Evolutionary conservation across 2,113 vertebrate species (phyloP), one percentile per base, ranked within the genome.

Genomic region (Corythoichthys intestinalis): DNA sequence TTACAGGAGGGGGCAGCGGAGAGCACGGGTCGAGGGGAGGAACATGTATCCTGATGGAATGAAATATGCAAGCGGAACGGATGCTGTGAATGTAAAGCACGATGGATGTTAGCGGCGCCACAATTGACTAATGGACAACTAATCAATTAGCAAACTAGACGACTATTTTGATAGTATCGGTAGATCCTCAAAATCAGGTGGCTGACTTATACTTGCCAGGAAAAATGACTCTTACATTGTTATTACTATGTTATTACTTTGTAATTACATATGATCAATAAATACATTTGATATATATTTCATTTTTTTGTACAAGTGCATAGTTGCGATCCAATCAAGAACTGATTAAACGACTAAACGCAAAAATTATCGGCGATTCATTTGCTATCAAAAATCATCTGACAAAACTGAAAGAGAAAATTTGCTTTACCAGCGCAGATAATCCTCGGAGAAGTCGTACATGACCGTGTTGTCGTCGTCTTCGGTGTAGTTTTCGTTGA

Each of bases 391-490:
- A 44, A 44, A 44, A 44, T 44, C 6, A 4, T 44, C 41, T 44
- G 6, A 70, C 57, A 60, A n/a, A 67, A 41, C 38, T 13, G n/a
- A 4, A 34, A 59, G 41, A 58, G 4, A 20, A 13, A 46, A 5
- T 14, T 2, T 28, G 56, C 10, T 93, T 94, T 83, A 99, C 97
- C 97, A 99, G 62, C 93, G 89, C 71, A 99, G 92, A 86, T 98
- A 98, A 69, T 98, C 93, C 0, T 89, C 92, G 0, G 94, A 94
- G 83, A 97, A 98, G 78, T 95, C 92, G 56, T 91, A 93, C 5
- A 94, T 92, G 86, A 96, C 89, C 78, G 95, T 98, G 89, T 99
- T 99, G 90, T 99, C 97, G 2, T 99, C 97, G 0, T 97, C 96
- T 67, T 96, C 95, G 66, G 92, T 94, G 0, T 96, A 98, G 87